phyloP scores from a whole-genome alignment of 1,140 invertebrate genomes.

The Pygmarrhopalites habei region DNA sequence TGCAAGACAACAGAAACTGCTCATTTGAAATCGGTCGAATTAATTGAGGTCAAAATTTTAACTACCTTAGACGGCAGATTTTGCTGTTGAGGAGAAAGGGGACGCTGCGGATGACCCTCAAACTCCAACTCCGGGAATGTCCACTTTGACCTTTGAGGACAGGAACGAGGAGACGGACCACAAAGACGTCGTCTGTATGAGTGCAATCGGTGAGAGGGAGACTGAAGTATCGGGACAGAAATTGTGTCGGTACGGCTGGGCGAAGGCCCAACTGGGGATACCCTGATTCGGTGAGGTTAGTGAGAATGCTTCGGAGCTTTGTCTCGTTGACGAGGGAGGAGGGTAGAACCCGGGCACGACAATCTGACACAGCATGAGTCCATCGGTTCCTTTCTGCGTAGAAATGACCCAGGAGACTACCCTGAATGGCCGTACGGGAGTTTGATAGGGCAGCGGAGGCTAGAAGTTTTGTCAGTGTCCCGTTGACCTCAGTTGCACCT shows the following conservation, averaged over 20 bases:
- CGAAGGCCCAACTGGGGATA: neutral
- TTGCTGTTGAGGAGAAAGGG: conserved; percentile 20
- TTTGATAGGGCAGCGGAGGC: conserved; percentile 34
- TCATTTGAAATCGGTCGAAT: neutral
- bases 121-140: neutral
- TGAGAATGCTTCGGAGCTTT: neutral
- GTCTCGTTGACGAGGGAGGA: conserved; percentile 15
- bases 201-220: conserved; percentile 35
- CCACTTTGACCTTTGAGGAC: conserved; percentile 6
- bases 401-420: conserved; percentile 14
- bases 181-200: conserved; percentile 19
- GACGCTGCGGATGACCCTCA: conserved; percentile 10
- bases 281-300: neutral
- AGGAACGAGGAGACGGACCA: conserved; percentile 32
- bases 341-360: conserved; percentile 18
- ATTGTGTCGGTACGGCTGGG: neutral
- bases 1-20: neutral
- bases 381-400: conserved; percentile 37
- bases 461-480: conserved; percentile 10
- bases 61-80: conserved; percentile 10
- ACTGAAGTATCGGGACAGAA: conserved; percentile 30
- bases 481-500: neutral
- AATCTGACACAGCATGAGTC: conserved; percentile 27
- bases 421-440: conserved; percentile 29
- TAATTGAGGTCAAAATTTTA: neutral